Evolutionary conservation across 2,888 invertebrate species (phyloP).

Genomic region (Mythimna lalbum): DNA sequence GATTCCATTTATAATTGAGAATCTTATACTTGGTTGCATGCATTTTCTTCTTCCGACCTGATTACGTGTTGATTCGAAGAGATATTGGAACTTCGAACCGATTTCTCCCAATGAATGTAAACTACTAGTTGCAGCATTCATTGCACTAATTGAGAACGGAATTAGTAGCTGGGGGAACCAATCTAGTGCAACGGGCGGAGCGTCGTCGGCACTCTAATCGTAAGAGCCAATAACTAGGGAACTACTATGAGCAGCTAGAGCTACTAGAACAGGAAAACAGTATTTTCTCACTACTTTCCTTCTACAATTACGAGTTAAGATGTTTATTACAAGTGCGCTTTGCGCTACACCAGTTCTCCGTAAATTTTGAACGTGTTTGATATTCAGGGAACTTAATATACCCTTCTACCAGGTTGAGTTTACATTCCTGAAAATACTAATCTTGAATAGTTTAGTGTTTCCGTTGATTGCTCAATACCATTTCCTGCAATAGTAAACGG

Average conservation of each 20-base stretch:
- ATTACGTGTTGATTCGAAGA: conserved; percentile 12
- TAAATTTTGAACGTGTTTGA: conserved; percentile 1
- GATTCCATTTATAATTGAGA: conserved; percentile 21
- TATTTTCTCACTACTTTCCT: conserved; percentile 28
- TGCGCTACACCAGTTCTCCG: not conserved
- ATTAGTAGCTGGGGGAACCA: conserved; percentile 67
- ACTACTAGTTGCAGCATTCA: conserved; percentile 58
- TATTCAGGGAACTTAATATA: not conserved
- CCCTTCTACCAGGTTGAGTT: not conserved
- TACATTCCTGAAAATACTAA: not conserved
- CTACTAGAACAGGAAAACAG: conserved; percentile 28
- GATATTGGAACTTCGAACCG: conserved; percentile 16
- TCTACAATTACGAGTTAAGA: conserved; percentile 6
- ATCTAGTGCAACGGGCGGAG: conserved; percentile 63
- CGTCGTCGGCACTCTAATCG: conserved; percentile 20
- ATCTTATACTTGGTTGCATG: conserved; percentile 4
- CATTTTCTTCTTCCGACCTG: conserved; percentile 14
- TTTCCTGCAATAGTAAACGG: conserved; percentile 25
- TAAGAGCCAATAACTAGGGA: conserved; percentile 16
- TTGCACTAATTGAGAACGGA: conserved; percentile 73
- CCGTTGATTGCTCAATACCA: conserved; percentile 12
- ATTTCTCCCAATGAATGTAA: conserved; percentile 43
- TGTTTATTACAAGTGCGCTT: conserved; percentile 1
- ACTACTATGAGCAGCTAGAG: conserved; percentile 12
- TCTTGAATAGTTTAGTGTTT: conserved; percentile 14